phyloP scores from a whole-genome alignment of 92 coral and sea anemone genomes.

The Pocillopora grandis region DNA sequence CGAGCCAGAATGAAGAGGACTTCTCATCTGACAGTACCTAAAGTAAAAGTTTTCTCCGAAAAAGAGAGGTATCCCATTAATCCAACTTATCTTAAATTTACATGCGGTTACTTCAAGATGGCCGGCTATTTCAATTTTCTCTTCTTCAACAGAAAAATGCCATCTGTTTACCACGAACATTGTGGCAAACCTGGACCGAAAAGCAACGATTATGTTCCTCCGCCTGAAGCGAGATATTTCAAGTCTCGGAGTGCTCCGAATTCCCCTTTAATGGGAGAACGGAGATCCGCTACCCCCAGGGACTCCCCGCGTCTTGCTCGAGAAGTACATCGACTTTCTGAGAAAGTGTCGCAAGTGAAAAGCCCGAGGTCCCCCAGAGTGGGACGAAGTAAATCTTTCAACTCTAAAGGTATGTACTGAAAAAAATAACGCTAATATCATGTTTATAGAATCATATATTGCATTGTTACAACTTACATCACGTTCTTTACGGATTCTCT shows the following conservation, averaged over 20 bases:
- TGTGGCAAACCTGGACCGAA: constrained; percentile 97
- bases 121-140: background rate
- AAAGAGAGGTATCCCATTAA: constrained; percentile 10
- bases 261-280: constrained; percentile 70
- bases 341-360: constrained; percentile 68
- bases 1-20: constrained; percentile 5
- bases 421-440: background rate
- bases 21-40: background rate
- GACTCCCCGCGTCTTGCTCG: constrained; percentile 80
- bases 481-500: background rate
- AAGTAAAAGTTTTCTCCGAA: background rate
- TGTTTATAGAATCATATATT: background rate
- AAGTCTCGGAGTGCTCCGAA: constrained; percentile 97
- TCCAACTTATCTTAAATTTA: background rate
- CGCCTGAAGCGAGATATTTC: constrained; percentile 86
- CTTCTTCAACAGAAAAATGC: constrained; percentile 78
- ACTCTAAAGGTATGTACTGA: constrained; percentile 64
- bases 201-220: constrained; percentile 89
- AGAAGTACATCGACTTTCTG: constrained; percentile 58
- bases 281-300: constrained; percentile 64
- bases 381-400: constrained; percentile 94
- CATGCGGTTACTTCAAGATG: background rate
- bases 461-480: background rate
- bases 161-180: constrained; percentile 87
- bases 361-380: constrained; percentile 38